These are phyloP conservation scores for Pseudoips prasinana DNA, from an alignment of 2,888 invertebrate genomes.

Conservation along the genomic window DNA sequence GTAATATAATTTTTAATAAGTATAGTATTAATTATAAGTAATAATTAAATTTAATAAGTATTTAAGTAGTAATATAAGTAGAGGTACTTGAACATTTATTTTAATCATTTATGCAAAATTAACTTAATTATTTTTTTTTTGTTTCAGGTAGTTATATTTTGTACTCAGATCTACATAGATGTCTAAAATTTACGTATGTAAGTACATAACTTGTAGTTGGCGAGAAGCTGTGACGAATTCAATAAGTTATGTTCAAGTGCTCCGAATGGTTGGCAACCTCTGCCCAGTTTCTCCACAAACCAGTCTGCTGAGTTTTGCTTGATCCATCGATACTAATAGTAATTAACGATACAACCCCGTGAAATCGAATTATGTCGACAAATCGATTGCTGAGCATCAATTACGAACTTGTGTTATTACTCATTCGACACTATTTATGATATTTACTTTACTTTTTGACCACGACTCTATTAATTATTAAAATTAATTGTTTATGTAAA, in stretches of 20 bases:
- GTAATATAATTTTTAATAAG: too few relatives aligned
- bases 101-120: too few relatives aligned
- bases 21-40: too few relatives aligned
- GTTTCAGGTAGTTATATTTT: slow-evolving; percentile 47
- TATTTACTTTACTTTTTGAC: slow-evolving; percentile 29
- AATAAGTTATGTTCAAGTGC: slow-evolving; percentile 24
- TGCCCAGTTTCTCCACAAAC: slow-evolving; percentile 69
- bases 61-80: too few relatives aligned
- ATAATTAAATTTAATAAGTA: too few relatives aligned
- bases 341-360: slow-evolving; percentile 70
- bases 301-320: slow-evolving; percentile 52
- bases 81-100: too few relatives aligned
- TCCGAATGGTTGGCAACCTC: slow-evolving; percentile 65
- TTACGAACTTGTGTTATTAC: slow-evolving; percentile 41
- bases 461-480: slow-evolving; percentile 22
- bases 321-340: slow-evolving; percentile 69
- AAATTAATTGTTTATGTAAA: neutral
- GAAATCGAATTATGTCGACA: slow-evolving; percentile 72
- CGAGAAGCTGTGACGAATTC: too few relatives aligned
- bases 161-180: too few relatives aligned
- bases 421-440: slow-evolving; percentile 37
- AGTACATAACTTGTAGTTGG: too few relatives aligned
- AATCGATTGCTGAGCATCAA: slow-evolving; percentile 56
- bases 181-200: too few relatives aligned
- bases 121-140: slow-evolving; percentile 21